A percentile compares a stretch with the other conserved stretches of the same genome.
phyloP scores from a whole-genome alignment of 1,140 invertebrate species.

The Drosophila chauvacae region DNA sequence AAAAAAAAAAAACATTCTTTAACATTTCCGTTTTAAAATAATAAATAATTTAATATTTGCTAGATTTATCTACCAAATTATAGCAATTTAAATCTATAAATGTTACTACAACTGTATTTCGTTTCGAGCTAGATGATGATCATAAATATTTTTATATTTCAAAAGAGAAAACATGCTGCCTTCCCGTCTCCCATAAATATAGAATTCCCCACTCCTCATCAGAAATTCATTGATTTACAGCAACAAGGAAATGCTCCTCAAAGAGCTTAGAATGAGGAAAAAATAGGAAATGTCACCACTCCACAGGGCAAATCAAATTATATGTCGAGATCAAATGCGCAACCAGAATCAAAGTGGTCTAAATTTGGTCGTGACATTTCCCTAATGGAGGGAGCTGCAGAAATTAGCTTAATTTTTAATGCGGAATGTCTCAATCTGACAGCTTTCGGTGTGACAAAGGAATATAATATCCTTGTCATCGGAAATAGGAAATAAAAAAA shows the following conservation, averaged over 20 bases:
- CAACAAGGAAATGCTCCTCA: slow-evolving; percentile 9
- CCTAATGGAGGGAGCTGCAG: slow-evolving; percentile 19
- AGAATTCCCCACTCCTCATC: not conserved
- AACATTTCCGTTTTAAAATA: not conserved
- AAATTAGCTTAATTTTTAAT: slow-evolving; percentile 58
- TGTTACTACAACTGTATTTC: not conserved
- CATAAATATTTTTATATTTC: not conserved
- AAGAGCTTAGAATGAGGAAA: not conserved
- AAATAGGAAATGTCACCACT: slow-evolving; percentile 29
- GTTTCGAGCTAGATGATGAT: not conserved
- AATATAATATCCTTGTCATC: slow-evolving; percentile 3
- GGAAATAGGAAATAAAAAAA: not conserved
- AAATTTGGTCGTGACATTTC: slow-evolving; percentile 52
- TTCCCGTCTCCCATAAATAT: not conserved
- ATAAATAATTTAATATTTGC: not conserved
- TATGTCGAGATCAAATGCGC: slow-evolving; percentile 34
- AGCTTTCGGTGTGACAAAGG: slow-evolving; percentile 8
- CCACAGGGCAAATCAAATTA: slow-evolving; percentile 45
- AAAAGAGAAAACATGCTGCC: not conserved
- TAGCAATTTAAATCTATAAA: not conserved
- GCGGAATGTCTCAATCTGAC: slow-evolving; percentile 36
- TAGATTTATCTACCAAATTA: not conserved
- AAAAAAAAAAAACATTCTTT: not conserved
- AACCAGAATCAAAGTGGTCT: slow-evolving; percentile 46
- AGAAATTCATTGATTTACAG: slow-evolving; percentile 31